Evolutionary conservation across 2,888 invertebrate species (phyloP).

Genomic region (Eumerus sabulonum): DNA sequence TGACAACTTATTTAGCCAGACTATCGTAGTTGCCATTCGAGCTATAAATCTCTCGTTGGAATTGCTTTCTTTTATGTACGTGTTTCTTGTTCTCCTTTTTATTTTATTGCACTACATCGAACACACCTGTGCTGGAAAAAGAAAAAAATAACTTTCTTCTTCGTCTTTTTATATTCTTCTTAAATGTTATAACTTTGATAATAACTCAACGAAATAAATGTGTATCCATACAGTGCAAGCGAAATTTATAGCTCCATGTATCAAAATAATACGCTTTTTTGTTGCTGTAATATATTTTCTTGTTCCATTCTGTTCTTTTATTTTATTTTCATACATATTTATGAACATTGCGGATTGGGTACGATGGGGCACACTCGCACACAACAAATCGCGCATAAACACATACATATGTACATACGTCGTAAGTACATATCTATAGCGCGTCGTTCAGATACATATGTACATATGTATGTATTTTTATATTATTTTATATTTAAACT

Average conservation of each 20-base stretch:
- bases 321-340: constrained; percentile 15
- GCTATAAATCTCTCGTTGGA: neutral
- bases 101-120: constrained; percentile 47
- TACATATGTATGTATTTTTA: no score
- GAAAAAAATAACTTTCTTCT: constrained; percentile 17
- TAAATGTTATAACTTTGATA: constrained; percentile 68
- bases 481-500: no score
- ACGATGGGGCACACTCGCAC: no score
- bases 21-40: neutral
- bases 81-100: constrained; percentile 13
- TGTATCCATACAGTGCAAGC: constrained; percentile 57
- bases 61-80: constrained; percentile 27
- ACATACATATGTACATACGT: no score
- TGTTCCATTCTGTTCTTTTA: constrained; percentile 11
- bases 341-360: no score
- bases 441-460: no score
- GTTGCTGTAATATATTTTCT: constrained; percentile 37
- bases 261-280: constrained; percentile 62
- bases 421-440: no score
- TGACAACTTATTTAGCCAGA: constrained; percentile 26
- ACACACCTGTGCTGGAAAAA: constrained; percentile 53
- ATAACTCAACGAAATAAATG: constrained; percentile 56
- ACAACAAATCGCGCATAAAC: no score
- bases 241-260: constrained; percentile 66
- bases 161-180: constrained; percentile 52